Evolutionary conservation across 2,113 vertebrate genomes (phyloP).

Genomic region (Heptranchias perlo): DNA sequence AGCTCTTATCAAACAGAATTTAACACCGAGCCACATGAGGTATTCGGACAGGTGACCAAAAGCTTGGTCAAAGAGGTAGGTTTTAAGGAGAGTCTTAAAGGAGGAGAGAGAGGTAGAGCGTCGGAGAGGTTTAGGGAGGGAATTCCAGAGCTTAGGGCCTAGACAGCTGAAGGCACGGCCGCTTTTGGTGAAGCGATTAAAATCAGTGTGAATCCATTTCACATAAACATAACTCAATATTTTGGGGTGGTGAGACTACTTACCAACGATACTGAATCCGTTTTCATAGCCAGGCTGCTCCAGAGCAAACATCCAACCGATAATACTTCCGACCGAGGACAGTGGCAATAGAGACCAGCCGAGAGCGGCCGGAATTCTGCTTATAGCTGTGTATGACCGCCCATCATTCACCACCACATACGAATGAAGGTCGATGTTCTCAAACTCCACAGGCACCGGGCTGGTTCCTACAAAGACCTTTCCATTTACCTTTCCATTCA

Average conservation of each 20-base stretch:
- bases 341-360: slow-evolving; percentile 82
- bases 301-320: slow-evolving; percentile 94
- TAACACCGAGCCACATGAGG: too few species aligned
- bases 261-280: slow-evolving; percentile 88
- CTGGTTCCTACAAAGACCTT: slow-evolving; percentile 71
- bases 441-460: slow-evolving; percentile 61
- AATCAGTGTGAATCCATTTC: not conserved
- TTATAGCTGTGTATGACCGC: slow-evolving; percentile 88
- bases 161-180: not conserved
- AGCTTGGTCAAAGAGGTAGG: too few species aligned
- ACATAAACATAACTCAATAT: not conserved
- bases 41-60: too few species aligned
- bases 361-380: slow-evolving; percentile 68
- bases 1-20: too few species aligned
- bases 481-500: slow-evolving; percentile 85
- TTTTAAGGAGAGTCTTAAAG: too few species aligned
- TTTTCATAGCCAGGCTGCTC: slow-evolving; percentile 83
- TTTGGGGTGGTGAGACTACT: slow-evolving; percentile 39
- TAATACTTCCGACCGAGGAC: slow-evolving; percentile 73
- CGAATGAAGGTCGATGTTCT: slow-evolving; percentile 84
- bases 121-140: not conserved
- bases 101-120: not conserved
- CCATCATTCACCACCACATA: slow-evolving; percentile 92
- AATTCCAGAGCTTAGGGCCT: not conserved
- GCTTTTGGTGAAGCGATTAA: not conserved